A percentile compares a stretch with the other conserved stretches of the same genome.
These are phyloP conservation scores for Lamprologus lemairii DNA, from an alignment of 2,113 vertebrate species.

Conservation along the genomic window DNA sequence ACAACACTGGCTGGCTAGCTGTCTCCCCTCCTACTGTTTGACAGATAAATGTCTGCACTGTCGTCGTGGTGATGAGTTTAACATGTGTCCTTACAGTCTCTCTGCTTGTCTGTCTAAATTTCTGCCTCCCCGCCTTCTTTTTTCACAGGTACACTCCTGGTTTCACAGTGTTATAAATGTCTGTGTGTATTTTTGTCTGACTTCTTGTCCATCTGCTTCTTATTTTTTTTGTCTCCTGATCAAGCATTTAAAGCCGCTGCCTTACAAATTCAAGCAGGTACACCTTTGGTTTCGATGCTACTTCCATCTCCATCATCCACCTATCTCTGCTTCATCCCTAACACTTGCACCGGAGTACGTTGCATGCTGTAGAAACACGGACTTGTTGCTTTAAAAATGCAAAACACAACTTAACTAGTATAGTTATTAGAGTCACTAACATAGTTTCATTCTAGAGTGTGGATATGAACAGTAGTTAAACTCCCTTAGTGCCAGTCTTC, in stretches of 20 bases:
- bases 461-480: background rate
- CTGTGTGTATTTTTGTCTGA: constrained; percentile 31
- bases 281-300: constrained; percentile 46
- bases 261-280: constrained; percentile 85
- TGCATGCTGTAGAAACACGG: constrained; percentile 48
- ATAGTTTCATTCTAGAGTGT: background rate
- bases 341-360: background rate
- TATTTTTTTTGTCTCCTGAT: constrained; percentile 65
- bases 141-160: constrained; percentile 12
- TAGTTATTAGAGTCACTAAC: constrained; percentile 31
- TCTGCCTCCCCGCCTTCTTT: background rate
- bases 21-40: constrained; percentile 1
- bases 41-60: constrained; percentile 37
- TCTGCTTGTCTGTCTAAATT: background rate
- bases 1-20: background rate
- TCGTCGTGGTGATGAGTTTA: constrained; percentile 34
- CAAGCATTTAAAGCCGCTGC: constrained; percentile 79
- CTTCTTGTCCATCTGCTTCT: constrained; percentile 33
- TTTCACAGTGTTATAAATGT: background rate
- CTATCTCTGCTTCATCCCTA: background rate
- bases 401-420: background rate
- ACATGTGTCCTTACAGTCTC: constrained; percentile 31
- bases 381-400: background rate
- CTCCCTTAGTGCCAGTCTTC: background rate
- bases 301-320: background rate